Evolutionary conservation across 2,888 invertebrate species (phyloP), one percentile per base, ranked within the genome.

Genomic region (Furcula furcula): DNA sequence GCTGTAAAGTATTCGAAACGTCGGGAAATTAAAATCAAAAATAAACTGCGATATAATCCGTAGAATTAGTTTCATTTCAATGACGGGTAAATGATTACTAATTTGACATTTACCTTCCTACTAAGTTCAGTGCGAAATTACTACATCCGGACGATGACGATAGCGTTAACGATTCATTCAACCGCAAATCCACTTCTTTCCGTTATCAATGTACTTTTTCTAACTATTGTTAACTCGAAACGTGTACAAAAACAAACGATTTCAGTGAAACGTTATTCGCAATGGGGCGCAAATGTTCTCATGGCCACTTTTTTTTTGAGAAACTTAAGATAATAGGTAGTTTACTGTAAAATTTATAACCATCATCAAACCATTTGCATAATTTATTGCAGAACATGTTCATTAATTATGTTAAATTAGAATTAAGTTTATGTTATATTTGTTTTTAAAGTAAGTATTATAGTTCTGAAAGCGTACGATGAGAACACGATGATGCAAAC

Each of bases 261-360:
- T 50, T 35, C 23, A 54, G 72, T 59, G 73, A 76, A 76, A 75
- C 75, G 59, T 43, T 54, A 52, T 45, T 63, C 60, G 64, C 64
- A 69, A 59, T 58, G 50, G 60, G 51, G 55, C n/a, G n/a, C 57
- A 57, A 65, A 65, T 68, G 62, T 67, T 72, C 67, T 76, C 76
- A 76, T 63, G 75, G 72, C 55, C 72, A 64, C 48, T 44, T 62
- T 69, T 59, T 62, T 64, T 55, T 54, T 42, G 40, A 50, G 52
- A 60, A 65, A 60, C 39, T 48, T 7, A 41, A 36, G 36, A 59
- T 56, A 61, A 65, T 58, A 40, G 56, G 56, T 55, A 46, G 46
- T 56, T 53, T 51, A 43, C 11, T 18, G 54, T 62, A 51, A 57
- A 57, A 55, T 48, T 62, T 61, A 67, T 65, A 48, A 18, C 42